phyloP scores from a whole-genome alignment of 1,140 invertebrate genomes.

The Penaeus chinensis region DNA sequence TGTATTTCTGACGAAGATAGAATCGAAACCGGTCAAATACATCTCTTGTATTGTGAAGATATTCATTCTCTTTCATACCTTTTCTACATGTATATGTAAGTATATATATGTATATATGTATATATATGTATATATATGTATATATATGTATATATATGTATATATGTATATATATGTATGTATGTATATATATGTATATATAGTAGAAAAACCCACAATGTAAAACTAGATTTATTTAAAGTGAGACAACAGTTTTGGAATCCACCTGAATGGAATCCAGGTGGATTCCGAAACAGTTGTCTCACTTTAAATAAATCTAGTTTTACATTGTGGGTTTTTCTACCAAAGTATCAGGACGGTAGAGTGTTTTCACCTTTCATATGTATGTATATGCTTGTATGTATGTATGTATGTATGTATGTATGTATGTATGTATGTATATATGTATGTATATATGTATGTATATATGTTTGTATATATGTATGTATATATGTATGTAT shows the following conservation, averaged over 20 bases:
- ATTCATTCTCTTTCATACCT: too few relatives aligned
- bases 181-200: constrained; percentile 23
- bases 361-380: too few relatives aligned
- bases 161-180: constrained; percentile 24
- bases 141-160: not conserved
- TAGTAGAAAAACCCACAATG: too few relatives aligned
- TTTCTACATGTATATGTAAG: not conserved
- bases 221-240: not conserved
- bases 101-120: constrained; percentile 18
- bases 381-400: not conserved
- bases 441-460: not conserved
- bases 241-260: not conserved
- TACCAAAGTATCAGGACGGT: too few relatives aligned
- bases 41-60: too few relatives aligned
- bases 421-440: not conserved
- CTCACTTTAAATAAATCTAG: too few relatives aligned
- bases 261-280: too few relatives aligned
- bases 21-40: too few relatives aligned
- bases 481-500: not conserved
- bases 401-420: not conserved
- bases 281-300: too few relatives aligned
- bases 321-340: too few relatives aligned
- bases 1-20: too few relatives aligned
- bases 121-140: constrained; percentile 12
- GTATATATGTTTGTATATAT: not conserved